A percentile compares a stretch with the other conserved stretches of the same genome.
These are phyloP conservation scores for Mactra quadrangularis DNA, from an alignment of 1,140 invertebrate genomes.

Conservation along the genomic window DNA sequence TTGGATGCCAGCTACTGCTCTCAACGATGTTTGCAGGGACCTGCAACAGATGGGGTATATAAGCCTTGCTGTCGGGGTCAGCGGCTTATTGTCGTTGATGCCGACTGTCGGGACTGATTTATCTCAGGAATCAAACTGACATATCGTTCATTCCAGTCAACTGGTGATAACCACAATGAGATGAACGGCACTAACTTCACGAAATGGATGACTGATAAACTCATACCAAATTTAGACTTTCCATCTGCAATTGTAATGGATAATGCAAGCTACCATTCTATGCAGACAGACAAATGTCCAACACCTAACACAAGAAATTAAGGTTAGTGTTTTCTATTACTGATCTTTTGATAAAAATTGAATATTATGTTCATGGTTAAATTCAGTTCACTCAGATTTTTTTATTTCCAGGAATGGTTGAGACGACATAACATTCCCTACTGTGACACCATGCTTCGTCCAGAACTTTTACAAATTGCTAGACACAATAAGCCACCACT, in stretches of 20 bases:
- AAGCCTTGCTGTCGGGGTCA: background rate
- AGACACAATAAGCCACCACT: background rate
- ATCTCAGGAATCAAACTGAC: background rate
- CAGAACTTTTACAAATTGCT: background rate
- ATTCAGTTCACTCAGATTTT: background rate
- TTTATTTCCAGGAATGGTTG: conserved; percentile 19
- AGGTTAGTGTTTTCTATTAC: background rate
- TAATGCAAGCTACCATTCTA: conserved; percentile 2
- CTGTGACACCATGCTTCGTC: background rate
- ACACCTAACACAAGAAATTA: background rate
- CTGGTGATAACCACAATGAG: background rate
- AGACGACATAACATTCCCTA: background rate
- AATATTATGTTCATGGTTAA: background rate
- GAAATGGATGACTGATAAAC: background rate
- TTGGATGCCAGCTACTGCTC: background rate
- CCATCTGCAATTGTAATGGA: conserved; percentile 11
- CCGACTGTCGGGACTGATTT: background rate
- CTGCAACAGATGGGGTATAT: background rate
- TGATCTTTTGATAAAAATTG: background rate
- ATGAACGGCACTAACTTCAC: background rate
- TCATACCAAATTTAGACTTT: background rate
- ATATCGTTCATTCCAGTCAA: background rate
- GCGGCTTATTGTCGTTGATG: background rate
- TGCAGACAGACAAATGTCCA: background rate
- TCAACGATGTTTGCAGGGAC: conserved; percentile 2